Percentiles rank a stretch among this genome's conserved stretches.
Conservation (phyloP, 2,888 invertebrate species). For the Augochlorella aurata region DNA sequence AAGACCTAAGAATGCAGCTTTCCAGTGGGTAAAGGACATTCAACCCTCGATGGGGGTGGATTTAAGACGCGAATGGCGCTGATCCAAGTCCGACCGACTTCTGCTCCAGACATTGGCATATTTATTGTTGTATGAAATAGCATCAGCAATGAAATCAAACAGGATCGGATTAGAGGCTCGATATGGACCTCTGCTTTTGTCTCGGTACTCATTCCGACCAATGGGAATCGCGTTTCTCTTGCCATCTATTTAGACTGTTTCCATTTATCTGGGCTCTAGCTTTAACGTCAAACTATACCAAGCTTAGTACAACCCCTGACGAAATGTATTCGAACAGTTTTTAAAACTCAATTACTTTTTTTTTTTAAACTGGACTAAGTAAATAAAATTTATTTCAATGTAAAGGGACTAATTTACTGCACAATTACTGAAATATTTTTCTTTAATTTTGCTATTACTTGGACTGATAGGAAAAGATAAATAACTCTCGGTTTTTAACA, state of each 20-base stretch:
- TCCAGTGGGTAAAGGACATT: constrained; percentile 26
- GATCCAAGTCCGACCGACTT: constrained; percentile 47
- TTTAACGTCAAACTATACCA: background rate
- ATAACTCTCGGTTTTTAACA: no score
- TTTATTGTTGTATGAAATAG: constrained; percentile 51
- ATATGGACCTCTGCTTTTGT: constrained; percentile 1
- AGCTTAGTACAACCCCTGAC: background rate
- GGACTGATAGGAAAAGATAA: no score
- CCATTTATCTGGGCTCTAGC: background rate
- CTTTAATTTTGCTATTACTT: no score
- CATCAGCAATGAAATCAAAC: constrained; percentile 34
- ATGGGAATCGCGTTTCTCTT: background rate
- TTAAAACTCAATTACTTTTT: no score
- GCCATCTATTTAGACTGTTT: background rate
- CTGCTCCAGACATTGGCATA: constrained; percentile 44
- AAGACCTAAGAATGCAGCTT: constrained; percentile 16
- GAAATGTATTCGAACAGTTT: no score
- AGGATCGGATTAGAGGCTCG: background rate
- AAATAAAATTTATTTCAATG: no score
- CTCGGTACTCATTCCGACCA: background rate
- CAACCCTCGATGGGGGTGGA: constrained; percentile 30
- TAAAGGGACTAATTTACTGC: no score
- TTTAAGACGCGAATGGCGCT: constrained; percentile 46
- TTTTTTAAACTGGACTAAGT: no score
- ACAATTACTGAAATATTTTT: no score